These are phyloP conservation scores for Pica pica DNA, from an alignment of 2,113 vertebrate genomes.

Conservation along the genomic window DNA sequence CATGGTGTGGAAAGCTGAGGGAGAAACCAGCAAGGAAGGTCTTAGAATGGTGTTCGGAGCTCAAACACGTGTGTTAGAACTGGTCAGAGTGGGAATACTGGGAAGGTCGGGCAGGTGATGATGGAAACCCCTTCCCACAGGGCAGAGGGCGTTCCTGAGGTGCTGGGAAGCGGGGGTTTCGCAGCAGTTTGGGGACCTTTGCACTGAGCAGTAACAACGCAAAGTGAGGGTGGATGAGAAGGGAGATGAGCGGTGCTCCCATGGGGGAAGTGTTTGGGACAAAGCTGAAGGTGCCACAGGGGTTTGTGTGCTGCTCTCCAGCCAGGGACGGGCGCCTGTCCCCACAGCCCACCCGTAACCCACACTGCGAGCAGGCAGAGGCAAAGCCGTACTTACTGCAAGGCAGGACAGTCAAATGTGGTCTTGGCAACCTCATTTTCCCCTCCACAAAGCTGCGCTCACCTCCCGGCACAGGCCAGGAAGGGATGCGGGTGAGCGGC, in stretches of 20 bases:
- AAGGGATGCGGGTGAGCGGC: neutral
- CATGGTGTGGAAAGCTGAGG: fast-evolving
- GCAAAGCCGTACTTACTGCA: fast-evolving
- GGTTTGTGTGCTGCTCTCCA: fast-evolving
- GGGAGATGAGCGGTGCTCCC: fast-evolving
- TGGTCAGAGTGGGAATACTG: neutral
- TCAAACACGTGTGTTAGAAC: fast-evolving
- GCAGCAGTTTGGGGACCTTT: neutral
- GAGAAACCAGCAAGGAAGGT: neutral
- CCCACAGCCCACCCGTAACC: neutral
- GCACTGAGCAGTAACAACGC: neutral
- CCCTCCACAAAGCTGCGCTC: neutral
- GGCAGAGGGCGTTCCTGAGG: neutral
- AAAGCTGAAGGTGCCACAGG: neutral
- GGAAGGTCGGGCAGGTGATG: fast-evolving
- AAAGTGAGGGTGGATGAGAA: neutral
- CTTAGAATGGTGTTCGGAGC: neutral
- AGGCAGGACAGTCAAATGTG: fast-evolving
- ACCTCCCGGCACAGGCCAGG: neutral
- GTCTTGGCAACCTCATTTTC: neutral
- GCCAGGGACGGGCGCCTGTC: fast-evolving
- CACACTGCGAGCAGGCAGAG: neutral
- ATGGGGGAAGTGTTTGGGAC: fast-evolving
- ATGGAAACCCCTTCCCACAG: neutral
- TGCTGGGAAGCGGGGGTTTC: fast-evolving